Evolutionary conservation across 92 coral and sea anemone species (phyloP).

Genomic region (Actinostola sp.): DNA sequence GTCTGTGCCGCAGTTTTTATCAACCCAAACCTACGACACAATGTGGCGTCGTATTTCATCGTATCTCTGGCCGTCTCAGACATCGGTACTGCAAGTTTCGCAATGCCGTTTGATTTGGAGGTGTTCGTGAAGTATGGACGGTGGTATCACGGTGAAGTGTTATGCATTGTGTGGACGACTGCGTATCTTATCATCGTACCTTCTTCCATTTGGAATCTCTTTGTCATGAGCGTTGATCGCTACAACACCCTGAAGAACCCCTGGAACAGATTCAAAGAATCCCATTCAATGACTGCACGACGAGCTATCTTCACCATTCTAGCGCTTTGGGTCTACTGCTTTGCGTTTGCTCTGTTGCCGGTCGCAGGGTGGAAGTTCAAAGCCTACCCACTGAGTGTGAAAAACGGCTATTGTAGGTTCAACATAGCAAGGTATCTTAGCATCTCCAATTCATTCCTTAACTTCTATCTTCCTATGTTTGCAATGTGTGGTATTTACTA

Average conservation of each 20-base stretch:
- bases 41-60: constrained; percentile 65
- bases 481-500: constrained; percentile 69
- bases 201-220: constrained; percentile 67
- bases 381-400: constrained; percentile 26
- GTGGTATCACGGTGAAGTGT: constrained; percentile 59
- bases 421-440: constrained; percentile 52
- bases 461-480: constrained; percentile 72
- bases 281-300: constrained; percentile 66
- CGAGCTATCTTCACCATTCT: constrained; percentile 53
- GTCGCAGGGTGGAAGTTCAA: constrained; percentile 61
- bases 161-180: constrained; percentile 71
- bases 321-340: constrained; percentile 70
- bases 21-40: constrained; percentile 61
- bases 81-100: constrained; percentile 70
- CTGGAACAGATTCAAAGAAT: constrained; percentile 53
- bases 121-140: constrained; percentile 28
- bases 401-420: constrained; percentile 37
- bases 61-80: constrained; percentile 83
- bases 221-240: constrained; percentile 65
- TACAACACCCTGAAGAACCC: constrained; percentile 66
- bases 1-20: constrained; percentile 64
- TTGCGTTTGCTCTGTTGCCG: constrained; percentile 69
- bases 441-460: constrained; percentile 56
- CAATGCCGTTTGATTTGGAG: constrained; percentile 73
- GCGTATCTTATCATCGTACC: constrained; percentile 82